Conservation (phyloP, 2,888 invertebrate species). For the Pteria penguin region DNA sequence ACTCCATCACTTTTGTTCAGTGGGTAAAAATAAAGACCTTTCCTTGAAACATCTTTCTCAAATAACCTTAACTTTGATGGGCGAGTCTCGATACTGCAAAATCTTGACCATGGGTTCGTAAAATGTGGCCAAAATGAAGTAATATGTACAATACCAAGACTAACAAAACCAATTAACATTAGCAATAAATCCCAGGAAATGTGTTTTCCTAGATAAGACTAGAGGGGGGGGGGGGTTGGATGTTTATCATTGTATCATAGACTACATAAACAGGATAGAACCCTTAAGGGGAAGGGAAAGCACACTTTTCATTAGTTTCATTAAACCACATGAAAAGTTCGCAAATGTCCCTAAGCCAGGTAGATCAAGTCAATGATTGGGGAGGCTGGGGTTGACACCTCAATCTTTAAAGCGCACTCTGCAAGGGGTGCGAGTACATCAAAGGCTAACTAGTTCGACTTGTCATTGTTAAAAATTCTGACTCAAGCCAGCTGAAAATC, state of each 20-base stretch:
- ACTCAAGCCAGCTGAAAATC: conserved; percentile 7
- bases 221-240: neutral
- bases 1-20: neutral
- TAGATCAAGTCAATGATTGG: neutral
- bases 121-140: neutral
- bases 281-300: neutral
- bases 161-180: neutral
- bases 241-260: neutral
- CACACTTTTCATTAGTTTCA: neutral
- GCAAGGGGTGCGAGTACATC: conserved; percentile 9
- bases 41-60: neutral
- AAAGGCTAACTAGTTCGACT: conserved; percentile 7
- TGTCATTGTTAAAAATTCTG: conserved; percentile 1
- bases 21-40: neutral
- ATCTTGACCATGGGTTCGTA: neutral
- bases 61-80: neutral
- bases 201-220: neutral
- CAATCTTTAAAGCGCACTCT: neutral
- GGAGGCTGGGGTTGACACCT: neutral
- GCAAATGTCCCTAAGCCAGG: too few species aligned
- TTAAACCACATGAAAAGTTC: neutral
- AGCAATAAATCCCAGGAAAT: neutral
- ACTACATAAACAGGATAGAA: conserved; percentile 3
- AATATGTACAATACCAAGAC: neutral
- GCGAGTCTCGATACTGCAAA: neutral